Conservation (phyloP, 2,113 vertebrate species). For the Poeciliopsis turrubarensis region DNA sequence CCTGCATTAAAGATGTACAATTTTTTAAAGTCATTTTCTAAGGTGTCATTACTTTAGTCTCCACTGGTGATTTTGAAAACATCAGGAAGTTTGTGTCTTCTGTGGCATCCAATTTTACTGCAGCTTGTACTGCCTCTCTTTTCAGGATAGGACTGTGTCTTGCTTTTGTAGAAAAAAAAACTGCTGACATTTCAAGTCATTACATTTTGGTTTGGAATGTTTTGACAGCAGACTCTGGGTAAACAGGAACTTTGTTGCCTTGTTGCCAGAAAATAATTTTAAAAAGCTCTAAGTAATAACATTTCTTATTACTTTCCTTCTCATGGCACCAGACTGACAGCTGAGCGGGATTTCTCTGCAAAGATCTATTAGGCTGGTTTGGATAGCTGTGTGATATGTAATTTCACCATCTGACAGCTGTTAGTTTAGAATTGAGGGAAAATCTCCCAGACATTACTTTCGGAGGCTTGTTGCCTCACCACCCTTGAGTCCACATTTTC, state of each 20-base stretch:
- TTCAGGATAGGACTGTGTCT: constrained; percentile 20
- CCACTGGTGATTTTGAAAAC: constrained; percentile 34
- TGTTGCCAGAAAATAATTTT: constrained; percentile 7
- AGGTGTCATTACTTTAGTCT: constrained; percentile 39
- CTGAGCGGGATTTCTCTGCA: constrained; percentile 30
- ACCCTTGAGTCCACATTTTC: constrained; percentile 49
- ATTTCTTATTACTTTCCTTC: constrained; percentile 24
- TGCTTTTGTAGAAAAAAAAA: constrained; percentile 6
- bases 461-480: constrained; percentile 22
- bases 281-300: constrained; percentile 16
- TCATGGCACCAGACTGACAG: constrained; percentile 23
- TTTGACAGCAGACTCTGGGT: constrained; percentile 19
- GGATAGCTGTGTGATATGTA: constrained; percentile 43
- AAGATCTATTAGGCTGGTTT: constrained; percentile 42
- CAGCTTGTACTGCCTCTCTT: constrained; percentile 35
- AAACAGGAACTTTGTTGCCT: constrained; percentile 13
- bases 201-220: constrained; percentile 14
- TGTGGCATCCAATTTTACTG: constrained; percentile 40
- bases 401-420: constrained; percentile 47
- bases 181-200: constrained; percentile 44
- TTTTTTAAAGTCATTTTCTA: constrained; percentile 20
- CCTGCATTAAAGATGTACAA: constrained; percentile 1
- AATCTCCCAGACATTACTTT: constrained; percentile 42
- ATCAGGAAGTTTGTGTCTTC: constrained; percentile 43
- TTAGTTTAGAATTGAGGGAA: constrained; percentile 42